Conservation (phyloP, 2,113 vertebrate genomes). For the Odobenus rosmarus region DNA sequence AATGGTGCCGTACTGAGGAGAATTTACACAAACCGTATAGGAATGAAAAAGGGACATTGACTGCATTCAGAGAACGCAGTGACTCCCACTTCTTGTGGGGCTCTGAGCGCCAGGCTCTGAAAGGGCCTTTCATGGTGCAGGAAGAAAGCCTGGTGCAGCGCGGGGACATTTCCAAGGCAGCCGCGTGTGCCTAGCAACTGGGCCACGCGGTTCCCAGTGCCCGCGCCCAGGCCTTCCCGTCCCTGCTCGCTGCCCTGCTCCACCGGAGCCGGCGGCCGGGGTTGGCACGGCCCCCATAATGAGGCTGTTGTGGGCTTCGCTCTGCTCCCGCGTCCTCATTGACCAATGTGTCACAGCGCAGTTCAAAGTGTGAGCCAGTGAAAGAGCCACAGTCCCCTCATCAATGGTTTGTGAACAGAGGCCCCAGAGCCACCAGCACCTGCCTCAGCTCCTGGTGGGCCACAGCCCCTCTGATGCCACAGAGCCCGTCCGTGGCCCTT, state of each 20-base stretch:
- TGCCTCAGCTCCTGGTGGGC: constrained; percentile 72
- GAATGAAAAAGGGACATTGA: constrained; percentile 87
- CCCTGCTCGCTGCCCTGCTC: background rate
- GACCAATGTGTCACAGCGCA: constrained; percentile 82
- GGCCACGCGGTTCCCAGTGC: constrained; percentile 80
- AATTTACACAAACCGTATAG: constrained; percentile 83
- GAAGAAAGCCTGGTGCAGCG: constrained; percentile 84
- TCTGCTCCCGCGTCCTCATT: constrained; percentile 82
- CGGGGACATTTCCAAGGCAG: constrained; percentile 81
- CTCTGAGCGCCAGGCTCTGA: constrained; percentile 83
- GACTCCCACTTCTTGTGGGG: constrained; percentile 83
- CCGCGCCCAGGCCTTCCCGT: constrained; percentile 79
- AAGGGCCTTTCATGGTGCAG: constrained; percentile 88
- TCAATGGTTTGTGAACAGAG: constrained; percentile 88
- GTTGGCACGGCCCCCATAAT: constrained; percentile 85
- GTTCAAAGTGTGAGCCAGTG: constrained; percentile 85
- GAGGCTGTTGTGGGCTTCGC: constrained; percentile 83
- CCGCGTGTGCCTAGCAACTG: constrained; percentile 86
- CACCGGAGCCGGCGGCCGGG: background rate
- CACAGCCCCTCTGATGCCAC: background rate
- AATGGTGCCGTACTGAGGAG: constrained; percentile 80
- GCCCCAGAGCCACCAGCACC: constrained; percentile 80
- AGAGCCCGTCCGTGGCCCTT: constrained; percentile 61
- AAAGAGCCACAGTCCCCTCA: constrained; percentile 85
- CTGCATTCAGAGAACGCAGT: constrained; percentile 86